phyloP scores from a whole-genome alignment of 2,797 vertebrate genomes.

The Rhinella marina region DNA sequence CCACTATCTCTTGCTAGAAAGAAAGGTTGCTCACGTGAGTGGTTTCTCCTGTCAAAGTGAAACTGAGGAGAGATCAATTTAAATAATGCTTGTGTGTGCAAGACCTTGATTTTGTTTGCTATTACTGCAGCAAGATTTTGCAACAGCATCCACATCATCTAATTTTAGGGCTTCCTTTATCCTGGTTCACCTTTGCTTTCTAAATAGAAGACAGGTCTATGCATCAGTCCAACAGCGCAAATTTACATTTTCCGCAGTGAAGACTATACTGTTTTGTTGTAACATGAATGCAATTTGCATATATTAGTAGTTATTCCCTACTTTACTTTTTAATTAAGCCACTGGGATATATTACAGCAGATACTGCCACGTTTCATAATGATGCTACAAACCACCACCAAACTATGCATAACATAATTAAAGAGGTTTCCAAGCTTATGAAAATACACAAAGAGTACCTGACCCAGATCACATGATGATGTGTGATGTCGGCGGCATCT shows the following conservation, averaged over 20 bases:
- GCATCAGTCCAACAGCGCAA: background rate
- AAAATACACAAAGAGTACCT: too few relatives aligned
- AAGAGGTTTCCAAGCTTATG: too few relatives aligned
- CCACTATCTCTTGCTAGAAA: conserved; percentile 12
- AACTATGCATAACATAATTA: background rate
- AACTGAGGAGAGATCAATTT: conserved; percentile 16
- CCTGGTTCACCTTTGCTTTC: conserved; percentile 20
- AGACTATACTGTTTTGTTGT: background rate
- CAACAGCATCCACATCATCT: conserved; percentile 19
- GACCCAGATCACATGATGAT: too few relatives aligned
- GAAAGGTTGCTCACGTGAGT: background rate
- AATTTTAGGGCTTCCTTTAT: conserved; percentile 25
- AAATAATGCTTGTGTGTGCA: conserved; percentile 16
- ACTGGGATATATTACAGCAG: background rate
- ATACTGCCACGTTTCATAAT: background rate
- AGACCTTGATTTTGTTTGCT: conserved; percentile 13
- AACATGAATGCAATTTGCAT: background rate
- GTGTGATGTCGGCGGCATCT: too few relatives aligned
- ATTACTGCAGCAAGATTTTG: conserved; percentile 25
- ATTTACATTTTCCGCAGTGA: conserved; percentile 26
- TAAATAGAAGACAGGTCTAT: background rate
- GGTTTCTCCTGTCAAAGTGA: conserved; percentile 14
- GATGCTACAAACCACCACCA: background rate
- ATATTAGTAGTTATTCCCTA: background rate
- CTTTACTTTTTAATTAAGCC: conserved; percentile 6